Conservation (phyloP, 2,797 vertebrate genomes). For the Apogon hyalosoma region DNA sequence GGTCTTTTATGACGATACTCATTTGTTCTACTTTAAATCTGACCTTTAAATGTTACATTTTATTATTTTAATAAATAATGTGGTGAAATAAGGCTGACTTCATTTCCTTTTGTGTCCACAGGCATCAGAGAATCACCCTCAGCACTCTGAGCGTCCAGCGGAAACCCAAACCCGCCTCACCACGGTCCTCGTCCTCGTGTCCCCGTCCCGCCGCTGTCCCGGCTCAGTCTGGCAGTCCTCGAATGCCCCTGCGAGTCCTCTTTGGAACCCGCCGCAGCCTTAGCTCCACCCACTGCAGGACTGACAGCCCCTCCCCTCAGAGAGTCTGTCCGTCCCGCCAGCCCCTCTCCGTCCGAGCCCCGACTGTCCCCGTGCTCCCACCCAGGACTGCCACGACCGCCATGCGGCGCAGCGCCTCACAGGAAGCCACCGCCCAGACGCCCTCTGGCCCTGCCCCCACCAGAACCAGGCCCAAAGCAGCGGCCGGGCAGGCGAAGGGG, state of each 20-base stretch:
- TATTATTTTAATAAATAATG: too few species aligned
- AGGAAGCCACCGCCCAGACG: conserved; percentile 62
- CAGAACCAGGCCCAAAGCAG: conserved; percentile 56
- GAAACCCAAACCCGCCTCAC: conserved; percentile 74
- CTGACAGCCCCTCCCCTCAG: conserved; percentile 92
- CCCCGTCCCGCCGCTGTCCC: conserved; percentile 66
- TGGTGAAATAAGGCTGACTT: neutral
- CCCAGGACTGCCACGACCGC: conserved; percentile 68
- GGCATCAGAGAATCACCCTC: conserved; percentile 80
- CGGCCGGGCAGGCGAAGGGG: conserved; percentile 44
- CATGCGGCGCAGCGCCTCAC: conserved; percentile 75
- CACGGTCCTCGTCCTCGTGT: conserved; percentile 71
- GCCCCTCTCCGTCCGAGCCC: conserved; percentile 75
- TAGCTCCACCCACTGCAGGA: conserved; percentile 88
- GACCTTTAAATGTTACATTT: too few species aligned
- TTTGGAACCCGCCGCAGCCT: conserved; percentile 85
- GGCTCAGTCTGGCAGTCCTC: conserved; percentile 75
- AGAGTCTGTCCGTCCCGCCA: conserved; percentile 82
- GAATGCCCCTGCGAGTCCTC: conserved; percentile 79
- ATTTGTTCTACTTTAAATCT: too few species aligned
- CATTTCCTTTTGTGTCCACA: conserved; percentile 61
- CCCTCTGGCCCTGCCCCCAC: conserved; percentile 32
- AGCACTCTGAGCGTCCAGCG: conserved; percentile 61
- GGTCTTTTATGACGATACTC: too few species aligned
- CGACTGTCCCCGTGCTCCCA: conserved; percentile 72